Conservation (phyloP, 1,140 invertebrate genomes). For the Bombyx mandarina region DNA sequence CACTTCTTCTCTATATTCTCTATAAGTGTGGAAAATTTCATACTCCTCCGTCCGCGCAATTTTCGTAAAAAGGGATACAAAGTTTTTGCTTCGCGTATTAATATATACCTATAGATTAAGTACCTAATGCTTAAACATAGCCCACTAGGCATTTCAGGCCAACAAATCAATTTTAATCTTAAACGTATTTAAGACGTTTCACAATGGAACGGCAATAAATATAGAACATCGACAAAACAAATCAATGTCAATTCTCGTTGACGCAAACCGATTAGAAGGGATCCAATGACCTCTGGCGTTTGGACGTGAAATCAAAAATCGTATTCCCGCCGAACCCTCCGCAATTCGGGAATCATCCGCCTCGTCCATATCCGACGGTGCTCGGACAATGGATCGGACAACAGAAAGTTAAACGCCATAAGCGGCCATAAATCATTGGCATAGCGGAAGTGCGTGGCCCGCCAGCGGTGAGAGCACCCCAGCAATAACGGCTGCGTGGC, state of each 20-base stretch:
- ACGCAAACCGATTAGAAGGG: constrained; percentile 19
- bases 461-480: constrained; percentile 26
- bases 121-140: no score
- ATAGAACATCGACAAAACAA: constrained; percentile 13
- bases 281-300: constrained; percentile 34
- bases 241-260: constrained; percentile 17
- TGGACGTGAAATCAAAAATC: constrained; percentile 52
- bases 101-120: no score
- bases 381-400: constrained; percentile 58
- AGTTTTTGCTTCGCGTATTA: no score
- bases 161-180: no score
- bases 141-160: no score
- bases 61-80: no score
- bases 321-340: constrained; percentile 27
- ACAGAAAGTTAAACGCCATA: constrained; percentile 50
- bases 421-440: constrained; percentile 61
- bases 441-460: constrained; percentile 61
- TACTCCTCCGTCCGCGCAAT: no score
- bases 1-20: no score
- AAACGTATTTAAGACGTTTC: no score
- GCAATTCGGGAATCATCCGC: constrained; percentile 53
- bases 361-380: constrained; percentile 45
- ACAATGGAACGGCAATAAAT: constrained; percentile 10
- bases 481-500: constrained; percentile 50
- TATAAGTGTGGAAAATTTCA: no score